Conservation (phyloP, 2,888 invertebrate genomes). For the Branchipolynoe longqiensis region DNA sequence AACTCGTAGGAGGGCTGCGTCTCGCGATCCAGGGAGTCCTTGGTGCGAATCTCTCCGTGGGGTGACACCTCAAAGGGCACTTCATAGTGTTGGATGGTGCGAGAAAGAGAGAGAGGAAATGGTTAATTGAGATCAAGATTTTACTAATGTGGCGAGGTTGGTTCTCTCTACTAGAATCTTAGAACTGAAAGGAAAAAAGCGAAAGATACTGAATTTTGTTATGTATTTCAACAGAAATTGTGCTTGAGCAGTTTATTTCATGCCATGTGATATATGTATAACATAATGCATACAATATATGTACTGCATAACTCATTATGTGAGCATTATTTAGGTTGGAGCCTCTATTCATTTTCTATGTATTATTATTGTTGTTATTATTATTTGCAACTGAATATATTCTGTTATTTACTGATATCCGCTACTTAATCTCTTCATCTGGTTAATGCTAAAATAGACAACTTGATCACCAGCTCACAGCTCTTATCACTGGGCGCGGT, state of each 20-base stretch:
- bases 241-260: neutral
- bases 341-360: too few relatives aligned
- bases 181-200: neutral
- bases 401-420: too few relatives aligned
- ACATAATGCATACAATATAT: too few relatives aligned
- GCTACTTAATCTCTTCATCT: too few relatives aligned
- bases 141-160: neutral
- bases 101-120: neutral
- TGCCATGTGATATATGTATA: too few relatives aligned
- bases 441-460: too few relatives aligned
- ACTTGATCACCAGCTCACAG: too few relatives aligned
- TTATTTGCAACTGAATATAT: too few relatives aligned
- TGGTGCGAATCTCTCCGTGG: constrained; percentile 34
- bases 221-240: neutral
- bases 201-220: neutral
- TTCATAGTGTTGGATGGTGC: neutral
- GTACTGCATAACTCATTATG: too few relatives aligned
- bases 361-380: too few relatives aligned
- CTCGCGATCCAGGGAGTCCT: constrained; percentile 64
- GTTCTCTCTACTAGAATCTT: neutral
- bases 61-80: constrained; percentile 47
- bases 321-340: too few relatives aligned
- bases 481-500: too few relatives aligned
- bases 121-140: neutral
- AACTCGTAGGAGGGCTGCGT: constrained; percentile 54